Evolutionary conservation across 2,113 vertebrate species (phyloP).

Genomic region (Boleophthalmus pectinirostris): DNA sequence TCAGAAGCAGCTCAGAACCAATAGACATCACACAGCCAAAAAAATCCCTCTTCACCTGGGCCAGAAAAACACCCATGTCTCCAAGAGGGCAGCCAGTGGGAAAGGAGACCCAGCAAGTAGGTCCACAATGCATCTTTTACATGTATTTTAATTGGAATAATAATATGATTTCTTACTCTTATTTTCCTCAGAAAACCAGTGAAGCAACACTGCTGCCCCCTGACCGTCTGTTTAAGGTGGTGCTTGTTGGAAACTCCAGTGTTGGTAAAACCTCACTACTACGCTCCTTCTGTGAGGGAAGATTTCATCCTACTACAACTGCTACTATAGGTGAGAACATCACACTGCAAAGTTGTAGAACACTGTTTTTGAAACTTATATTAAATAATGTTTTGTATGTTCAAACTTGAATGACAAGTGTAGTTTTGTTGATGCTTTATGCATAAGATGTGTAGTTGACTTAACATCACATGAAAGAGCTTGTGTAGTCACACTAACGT

Average conservation of each 20-base stretch:
- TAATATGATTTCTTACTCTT: neutral
- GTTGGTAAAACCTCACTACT: conserved; percentile 94
- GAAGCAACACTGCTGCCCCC: conserved; percentile 68
- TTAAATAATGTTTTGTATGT: conserved; percentile 2
- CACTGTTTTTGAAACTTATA: neutral
- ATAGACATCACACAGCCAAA: neutral
- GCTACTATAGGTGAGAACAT: conserved; percentile 89
- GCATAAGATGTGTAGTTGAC: conserved; percentile 14
- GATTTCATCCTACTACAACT: conserved; percentile 79
- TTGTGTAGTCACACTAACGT: conserved; percentile 64
- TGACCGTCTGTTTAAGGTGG: conserved; percentile 89
- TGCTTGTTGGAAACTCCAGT: conserved; percentile 88
- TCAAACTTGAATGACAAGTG: neutral
- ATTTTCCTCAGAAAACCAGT: conserved; percentile 57
- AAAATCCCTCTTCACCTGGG: conserved; percentile 26
- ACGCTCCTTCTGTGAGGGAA: conserved; percentile 84
- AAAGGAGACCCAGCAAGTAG: conserved; percentile 77
- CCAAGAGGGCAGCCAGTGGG: conserved; percentile 82
- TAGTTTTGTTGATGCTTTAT: conserved; percentile 25
- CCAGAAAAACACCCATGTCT: conserved; percentile 55
- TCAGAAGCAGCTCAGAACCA: neutral
- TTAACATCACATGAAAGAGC: conserved; percentile 68
- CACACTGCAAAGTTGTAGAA: neutral
- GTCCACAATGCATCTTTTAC: neutral
- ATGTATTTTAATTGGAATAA: neutral